Evolutionary conservation across 2,888 invertebrate species (phyloP), one percentile per base, ranked within the genome.

Genomic region (Eristalinus aeneus): DNA sequence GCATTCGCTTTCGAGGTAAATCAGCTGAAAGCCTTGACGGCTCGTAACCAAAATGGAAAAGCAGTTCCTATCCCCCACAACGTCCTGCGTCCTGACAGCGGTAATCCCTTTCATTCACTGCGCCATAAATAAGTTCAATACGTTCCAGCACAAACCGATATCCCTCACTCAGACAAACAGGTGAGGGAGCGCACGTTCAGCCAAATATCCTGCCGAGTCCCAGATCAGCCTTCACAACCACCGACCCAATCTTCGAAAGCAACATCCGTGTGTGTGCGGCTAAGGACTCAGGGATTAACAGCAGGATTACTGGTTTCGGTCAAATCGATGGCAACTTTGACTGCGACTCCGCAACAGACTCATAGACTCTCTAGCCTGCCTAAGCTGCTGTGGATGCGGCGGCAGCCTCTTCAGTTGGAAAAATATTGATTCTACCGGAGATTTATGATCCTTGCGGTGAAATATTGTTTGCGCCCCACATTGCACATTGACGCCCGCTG

Each of bases 361-460:
- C 39, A n/a, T 27, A 39, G 39, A 39, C 39, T 56, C 56, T 11
- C 56, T 11, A 23, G 11, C 56, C 16, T 8, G 16, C 5, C 16
- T 46, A 46, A 46, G 46, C 46, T 16, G 46, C 46, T 46, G 46
- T 16, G 46, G 16, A 16, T 46, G 16, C 16, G 16, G 46, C 46
- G 8, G 80, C 64, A 58, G 61, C 39, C 74, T 67, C 80, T 85
- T 72, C 71, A 68, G 58, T 56, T 77, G 64, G 86, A 46, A 86
- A 86, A 86, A 86, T 86, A 86, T 86, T 86, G 86, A 86, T 86
- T 86, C 74, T 71, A 53, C 77, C 16, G 23, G 82, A 82, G 86
- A 86, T 86, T 86, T 86, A 86, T 82, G 86, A 82, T 82, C 69
- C 77, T 86, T 82, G 86, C 61, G 86, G 82, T 86, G 86, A 86